These are phyloP conservation scores for Drosophila atripex DNA, from an alignment of 2,888 invertebrate genomes.

Conservation along the genomic window DNA sequence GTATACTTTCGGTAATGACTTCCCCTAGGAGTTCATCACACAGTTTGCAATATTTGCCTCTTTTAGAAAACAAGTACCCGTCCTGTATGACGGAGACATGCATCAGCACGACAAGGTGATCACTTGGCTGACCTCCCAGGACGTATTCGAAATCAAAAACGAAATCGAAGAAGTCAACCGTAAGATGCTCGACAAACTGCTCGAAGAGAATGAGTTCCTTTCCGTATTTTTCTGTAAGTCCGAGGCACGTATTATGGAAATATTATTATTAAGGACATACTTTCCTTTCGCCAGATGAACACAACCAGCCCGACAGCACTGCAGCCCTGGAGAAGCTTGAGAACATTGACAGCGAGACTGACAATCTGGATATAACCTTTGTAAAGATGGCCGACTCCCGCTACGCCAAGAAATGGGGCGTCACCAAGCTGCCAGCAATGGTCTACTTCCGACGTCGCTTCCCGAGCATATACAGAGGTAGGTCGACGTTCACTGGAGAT, in stretches of 20 bases:
- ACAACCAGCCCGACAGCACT: constrained; percentile 91
- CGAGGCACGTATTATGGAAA: rapidly evolving
- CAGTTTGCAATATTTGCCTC: background rate
- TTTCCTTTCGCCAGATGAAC: constrained; percentile 87
- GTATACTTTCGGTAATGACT: constrained; percentile 90
- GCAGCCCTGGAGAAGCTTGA: constrained; percentile 94
- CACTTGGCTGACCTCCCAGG: constrained; percentile 96
- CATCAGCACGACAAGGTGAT: constrained; percentile 93
- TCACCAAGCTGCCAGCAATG: constrained; percentile 94
- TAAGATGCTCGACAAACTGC: constrained; percentile 96
- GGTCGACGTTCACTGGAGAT: constrained; percentile 4
- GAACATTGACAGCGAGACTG: constrained; percentile 97
- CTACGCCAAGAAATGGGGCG: constrained; percentile 97
- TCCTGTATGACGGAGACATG: constrained; percentile 95
- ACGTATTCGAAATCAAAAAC: constrained; percentile 97
- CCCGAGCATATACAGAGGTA: constrained; percentile 96
- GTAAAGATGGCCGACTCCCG: constrained; percentile 96
- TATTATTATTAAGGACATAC: no score
- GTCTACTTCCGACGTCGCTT: constrained; percentile 96
- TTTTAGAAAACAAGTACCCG: constrained; percentile 88
- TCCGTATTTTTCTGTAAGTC: constrained; percentile 97
- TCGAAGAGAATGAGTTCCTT: constrained; percentile 97
- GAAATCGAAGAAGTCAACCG: constrained; percentile 98
- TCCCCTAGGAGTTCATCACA: background rate
- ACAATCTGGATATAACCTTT: constrained; percentile 96